A percentile compares a stretch with the other conserved stretches of the same genome.
These are phyloP conservation scores for Bimastos eiseni DNA, from an alignment of 2,888 invertebrate genomes.

Conservation along the genomic window DNA sequence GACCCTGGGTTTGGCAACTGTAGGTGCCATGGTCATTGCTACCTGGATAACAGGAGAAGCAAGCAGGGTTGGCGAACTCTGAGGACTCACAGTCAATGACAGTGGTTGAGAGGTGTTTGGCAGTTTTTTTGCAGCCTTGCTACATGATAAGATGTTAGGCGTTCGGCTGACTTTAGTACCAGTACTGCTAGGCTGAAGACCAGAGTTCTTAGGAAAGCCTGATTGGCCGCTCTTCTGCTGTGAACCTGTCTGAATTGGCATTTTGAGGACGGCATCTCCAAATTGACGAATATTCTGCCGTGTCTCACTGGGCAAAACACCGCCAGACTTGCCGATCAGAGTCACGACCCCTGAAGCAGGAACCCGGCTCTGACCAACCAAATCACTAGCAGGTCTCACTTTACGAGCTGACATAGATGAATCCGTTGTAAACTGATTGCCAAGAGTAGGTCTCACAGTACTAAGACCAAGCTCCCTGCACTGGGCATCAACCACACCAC, in stretches of 20 bases:
- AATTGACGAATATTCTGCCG: background rate
- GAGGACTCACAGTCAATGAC: background rate
- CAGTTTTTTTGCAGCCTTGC: background rate
- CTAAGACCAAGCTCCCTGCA: background rate
- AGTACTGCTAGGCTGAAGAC: background rate
- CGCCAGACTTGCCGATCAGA: background rate
- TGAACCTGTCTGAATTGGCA: background rate
- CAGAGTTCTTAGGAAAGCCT: background rate
- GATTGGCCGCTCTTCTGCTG: background rate
- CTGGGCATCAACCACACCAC: background rate
- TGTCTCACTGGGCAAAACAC: background rate
- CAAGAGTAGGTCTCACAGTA: background rate
- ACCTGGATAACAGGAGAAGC: slow-evolving; percentile 13
- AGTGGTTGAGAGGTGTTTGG: background rate
- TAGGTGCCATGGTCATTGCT: background rate
- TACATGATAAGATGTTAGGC: background rate
- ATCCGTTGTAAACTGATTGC: background rate
- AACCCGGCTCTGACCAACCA: background rate
- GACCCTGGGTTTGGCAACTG: background rate
- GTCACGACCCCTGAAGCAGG: background rate
- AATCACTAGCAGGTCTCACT: slow-evolving; percentile 13
- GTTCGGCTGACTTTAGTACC: background rate
- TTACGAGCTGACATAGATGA: background rate
- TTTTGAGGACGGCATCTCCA: background rate
- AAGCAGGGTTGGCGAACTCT: background rate